Evolutionary conservation across 2,888 invertebrate genomes (phyloP).

Genomic region (Ophion ventricosus): DNA sequence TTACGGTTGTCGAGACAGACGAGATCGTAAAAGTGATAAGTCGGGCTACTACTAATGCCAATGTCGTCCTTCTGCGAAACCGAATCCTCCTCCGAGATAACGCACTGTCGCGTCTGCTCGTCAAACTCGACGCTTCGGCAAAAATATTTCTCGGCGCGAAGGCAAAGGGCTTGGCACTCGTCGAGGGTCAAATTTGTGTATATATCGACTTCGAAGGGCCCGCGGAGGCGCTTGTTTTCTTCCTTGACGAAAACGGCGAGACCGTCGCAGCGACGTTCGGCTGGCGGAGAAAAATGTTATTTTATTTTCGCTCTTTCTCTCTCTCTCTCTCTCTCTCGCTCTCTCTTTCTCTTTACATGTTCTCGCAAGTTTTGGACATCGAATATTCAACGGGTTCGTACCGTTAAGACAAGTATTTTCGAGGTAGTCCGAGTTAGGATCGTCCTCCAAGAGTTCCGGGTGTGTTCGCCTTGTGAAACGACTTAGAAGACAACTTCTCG

Average conservation of each 20-base stretch:
- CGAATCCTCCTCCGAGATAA: slow-evolving; percentile 96
- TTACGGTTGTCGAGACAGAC: slow-evolving; percentile 95
- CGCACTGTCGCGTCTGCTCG: slow-evolving; percentile 93
- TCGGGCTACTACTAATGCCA: slow-evolving; percentile 92
- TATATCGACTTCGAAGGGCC: slow-evolving; percentile 94
- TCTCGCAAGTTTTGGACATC: not conserved
- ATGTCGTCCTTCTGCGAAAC: slow-evolving; percentile 95
- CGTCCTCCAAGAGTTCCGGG: slow-evolving; percentile 92
- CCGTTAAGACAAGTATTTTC: slow-evolving; percentile 96
- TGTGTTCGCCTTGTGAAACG: slow-evolving; percentile 93
- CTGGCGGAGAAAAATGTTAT: slow-evolving; percentile 81
- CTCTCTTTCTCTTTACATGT: not conserved
- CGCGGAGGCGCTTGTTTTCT: slow-evolving; percentile 93
- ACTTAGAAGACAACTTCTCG: slow-evolving; percentile 92
- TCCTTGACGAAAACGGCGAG: slow-evolving; percentile 94
- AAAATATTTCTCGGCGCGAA: slow-evolving; percentile 94
- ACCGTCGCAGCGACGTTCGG: slow-evolving; percentile 94
- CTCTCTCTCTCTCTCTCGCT: not conserved
- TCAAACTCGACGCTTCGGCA: slow-evolving; percentile 96
- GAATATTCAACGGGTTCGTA: slow-evolving; percentile 79
- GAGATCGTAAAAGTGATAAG: slow-evolving; percentile 94
- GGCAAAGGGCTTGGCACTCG: slow-evolving; percentile 94
- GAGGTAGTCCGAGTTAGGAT: slow-evolving; percentile 94
- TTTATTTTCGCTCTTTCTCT: not conserved
- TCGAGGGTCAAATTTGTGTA: slow-evolving; percentile 93